Conservation (phyloP, 64 coral and sea anemone genomes). For the Astreopora myriophthalma region DNA sequence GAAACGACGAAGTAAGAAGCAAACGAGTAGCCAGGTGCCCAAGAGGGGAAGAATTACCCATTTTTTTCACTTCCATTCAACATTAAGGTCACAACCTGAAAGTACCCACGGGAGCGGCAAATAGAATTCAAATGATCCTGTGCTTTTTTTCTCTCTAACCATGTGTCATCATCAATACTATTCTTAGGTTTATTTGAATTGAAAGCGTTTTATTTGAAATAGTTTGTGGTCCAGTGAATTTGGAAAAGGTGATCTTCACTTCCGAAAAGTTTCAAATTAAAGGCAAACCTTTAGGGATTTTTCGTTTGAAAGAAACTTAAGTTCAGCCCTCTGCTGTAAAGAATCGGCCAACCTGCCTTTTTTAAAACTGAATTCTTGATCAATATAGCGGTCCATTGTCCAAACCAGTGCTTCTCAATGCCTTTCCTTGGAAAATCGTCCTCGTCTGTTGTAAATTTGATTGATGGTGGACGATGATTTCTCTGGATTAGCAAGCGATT, state of each 20-base stretch:
- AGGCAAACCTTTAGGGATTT: too few species aligned
- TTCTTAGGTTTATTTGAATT: too few species aligned
- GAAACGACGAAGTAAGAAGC: neutral
- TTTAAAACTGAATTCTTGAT: conserved; percentile 17
- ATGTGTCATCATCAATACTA: too few species aligned
- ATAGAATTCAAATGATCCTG: too few species aligned
- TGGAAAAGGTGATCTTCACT: too few species aligned
- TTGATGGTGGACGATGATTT: neutral
- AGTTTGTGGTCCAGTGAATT: too few species aligned
- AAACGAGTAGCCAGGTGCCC: neutral
- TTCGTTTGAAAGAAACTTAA: neutral
- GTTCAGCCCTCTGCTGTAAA: too few species aligned
- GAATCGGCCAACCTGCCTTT: conserved; percentile 47
- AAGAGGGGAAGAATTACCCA: neutral
- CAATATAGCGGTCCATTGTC: conserved; percentile 44
- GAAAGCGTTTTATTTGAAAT: too few species aligned
- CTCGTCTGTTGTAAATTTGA: conserved; percentile 31
- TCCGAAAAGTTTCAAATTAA: too few species aligned
- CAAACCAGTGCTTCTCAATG: conserved; percentile 41
- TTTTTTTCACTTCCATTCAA: neutral
- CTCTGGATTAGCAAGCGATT: neutral
- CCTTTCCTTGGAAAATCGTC: conserved; percentile 26
- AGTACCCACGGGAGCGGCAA: too few species aligned
- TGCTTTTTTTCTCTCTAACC: too few species aligned
- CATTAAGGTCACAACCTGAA: neutral